phyloP scores from a whole-genome alignment of 2,797 vertebrate genomes.

The Labroides dimidiatus region DNA sequence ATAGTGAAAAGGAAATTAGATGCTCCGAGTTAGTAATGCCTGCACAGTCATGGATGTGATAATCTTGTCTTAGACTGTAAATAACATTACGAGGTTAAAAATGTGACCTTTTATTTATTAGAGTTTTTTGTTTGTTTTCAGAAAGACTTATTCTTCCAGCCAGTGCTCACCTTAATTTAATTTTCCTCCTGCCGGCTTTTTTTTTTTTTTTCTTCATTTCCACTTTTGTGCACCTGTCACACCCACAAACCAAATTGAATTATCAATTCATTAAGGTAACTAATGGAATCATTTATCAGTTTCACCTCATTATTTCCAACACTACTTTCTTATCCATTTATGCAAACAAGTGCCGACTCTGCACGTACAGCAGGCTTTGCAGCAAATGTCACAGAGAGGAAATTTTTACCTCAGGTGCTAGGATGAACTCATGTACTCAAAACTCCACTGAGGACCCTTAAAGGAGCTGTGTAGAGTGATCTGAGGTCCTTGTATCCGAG shows the following conservation, averaged over 20 bases:
- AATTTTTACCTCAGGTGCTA: conserved; percentile 42
- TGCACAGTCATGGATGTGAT: conserved; percentile 15
- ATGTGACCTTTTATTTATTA: conserved; percentile 42
- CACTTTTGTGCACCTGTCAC: conserved; percentile 56
- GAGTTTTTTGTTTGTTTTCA: conserved; percentile 14
- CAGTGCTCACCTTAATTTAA: conserved; percentile 48
- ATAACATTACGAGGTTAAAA: conserved; percentile 29
- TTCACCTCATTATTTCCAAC: conserved; percentile 60
- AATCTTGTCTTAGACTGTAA: conserved; percentile 26
- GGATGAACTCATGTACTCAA: conserved; percentile 47
- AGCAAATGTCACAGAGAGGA: conserved; percentile 19
- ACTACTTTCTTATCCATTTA: conserved; percentile 26
- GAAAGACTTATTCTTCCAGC: conserved; percentile 30
- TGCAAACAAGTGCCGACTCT: conserved; percentile 35
- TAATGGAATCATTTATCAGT: conserved; percentile 77
- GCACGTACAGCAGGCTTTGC: conserved; percentile 8
- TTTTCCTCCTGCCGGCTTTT: conserved; percentile 39
- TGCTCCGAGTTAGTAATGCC: conserved; percentile 27
- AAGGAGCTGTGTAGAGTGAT: conserved; percentile 54
- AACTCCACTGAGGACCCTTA: conserved; percentile 44
- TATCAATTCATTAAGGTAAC: conserved; percentile 70
- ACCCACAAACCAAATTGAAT: conserved; percentile 66
- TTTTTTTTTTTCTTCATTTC: conserved; percentile 40
- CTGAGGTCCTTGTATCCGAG: conserved; percentile 57
- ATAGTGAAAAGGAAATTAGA: conserved; percentile 15